phyloP scores from a whole-genome alignment of 1,140 invertebrate genomes.

The Plectrocnemia conspersa region DNA sequence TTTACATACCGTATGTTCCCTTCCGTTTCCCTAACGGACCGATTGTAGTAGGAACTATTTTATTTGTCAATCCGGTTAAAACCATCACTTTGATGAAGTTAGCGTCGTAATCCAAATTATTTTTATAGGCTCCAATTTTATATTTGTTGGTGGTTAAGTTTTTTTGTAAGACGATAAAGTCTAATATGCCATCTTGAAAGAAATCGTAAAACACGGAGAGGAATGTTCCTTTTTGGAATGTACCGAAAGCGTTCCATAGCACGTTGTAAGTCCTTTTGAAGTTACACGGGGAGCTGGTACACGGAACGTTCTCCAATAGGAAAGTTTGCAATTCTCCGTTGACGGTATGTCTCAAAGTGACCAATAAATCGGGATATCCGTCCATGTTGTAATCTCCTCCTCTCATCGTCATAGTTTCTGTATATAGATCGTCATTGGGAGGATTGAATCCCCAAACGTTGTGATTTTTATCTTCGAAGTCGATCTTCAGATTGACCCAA shows the following conservation, averaged over 20 bases:
- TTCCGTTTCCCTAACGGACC: slow-evolving; percentile 69
- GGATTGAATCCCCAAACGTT: slow-evolving; percentile 64
- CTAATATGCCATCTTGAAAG: slow-evolving; percentile 75
- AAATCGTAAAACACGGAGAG: slow-evolving; percentile 92
- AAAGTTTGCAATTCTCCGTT: slow-evolving; percentile 59
- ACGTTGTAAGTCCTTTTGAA: slow-evolving; percentile 72
- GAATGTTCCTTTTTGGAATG: slow-evolving; percentile 66
- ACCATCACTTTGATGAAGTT: slow-evolving; percentile 96
- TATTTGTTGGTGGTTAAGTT: slow-evolving; percentile 49
- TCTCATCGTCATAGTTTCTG: slow-evolving; percentile 73
- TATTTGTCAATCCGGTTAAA: slow-evolving; percentile 74
- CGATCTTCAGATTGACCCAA: slow-evolving; percentile 66
- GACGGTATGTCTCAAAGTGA: slow-evolving; percentile 60
- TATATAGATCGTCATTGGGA: slow-evolving; percentile 55
- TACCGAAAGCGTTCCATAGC: slow-evolving; percentile 65
- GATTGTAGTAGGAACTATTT: slow-evolving; percentile 61
- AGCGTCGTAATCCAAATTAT: slow-evolving; percentile 86
- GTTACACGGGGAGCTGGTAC: slow-evolving; percentile 53
- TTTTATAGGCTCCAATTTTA: slow-evolving; percentile 72
- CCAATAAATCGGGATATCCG: slow-evolving; percentile 88
- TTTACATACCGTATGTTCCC: slow-evolving; percentile 64
- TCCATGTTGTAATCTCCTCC: slow-evolving; percentile 94
- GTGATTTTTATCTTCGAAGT: slow-evolving; percentile 65
- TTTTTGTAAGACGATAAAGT: slow-evolving; percentile 72
- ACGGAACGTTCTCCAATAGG: slow-evolving; percentile 73